Evolutionary conservation across 2,888 invertebrate genomes (phyloP), one percentile per base, ranked within the genome.

Genomic region (Polymixis lichenea): DNA sequence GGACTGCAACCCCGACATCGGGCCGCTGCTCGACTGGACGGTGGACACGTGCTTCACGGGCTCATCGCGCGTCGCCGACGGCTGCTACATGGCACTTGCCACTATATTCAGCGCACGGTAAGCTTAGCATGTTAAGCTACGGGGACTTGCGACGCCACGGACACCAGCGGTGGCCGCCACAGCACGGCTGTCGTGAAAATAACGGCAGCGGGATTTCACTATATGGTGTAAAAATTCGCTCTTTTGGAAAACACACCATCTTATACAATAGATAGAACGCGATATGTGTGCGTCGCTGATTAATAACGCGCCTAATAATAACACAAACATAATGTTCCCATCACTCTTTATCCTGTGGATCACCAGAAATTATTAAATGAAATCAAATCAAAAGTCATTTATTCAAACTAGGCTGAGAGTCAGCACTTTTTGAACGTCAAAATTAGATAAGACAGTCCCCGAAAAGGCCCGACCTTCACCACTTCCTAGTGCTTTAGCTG

Each of bases 11-110:
- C 98, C 99, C 0, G 99, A 99, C 93, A 98, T 98, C 86, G 98
- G 98, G 0, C 97, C 98, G 9, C 96, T 99, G 71, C 96, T 99
- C 64, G 99, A 99, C 95, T 99, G 99, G 99, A 98, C 99, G 1
- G 99, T 99, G 68, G 99, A 99, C 96, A 98, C 99, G 76, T 99
- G 99, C 94, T 99, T 99, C 94, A 99, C 99, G 0, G 99, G 99
- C 11, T 95, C 98, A 13, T 98, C 98, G 4, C 97, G 98, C 84
- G 99, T 99, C 58, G 99, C 99, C 2, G 99, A 99, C 94, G 99
- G 99, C 2, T 99, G 99, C 93, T 99, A 99, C 94, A 97, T 99
- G 92, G 99, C 99, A 7, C 97, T 99, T 72, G 99, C 99, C 8
- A 98, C 99, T 13, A 98, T 99, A 88, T 99, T 99, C 95, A 99